Conservation (phyloP, 2,888 invertebrate genomes). For the Perdita meconis region DNA sequence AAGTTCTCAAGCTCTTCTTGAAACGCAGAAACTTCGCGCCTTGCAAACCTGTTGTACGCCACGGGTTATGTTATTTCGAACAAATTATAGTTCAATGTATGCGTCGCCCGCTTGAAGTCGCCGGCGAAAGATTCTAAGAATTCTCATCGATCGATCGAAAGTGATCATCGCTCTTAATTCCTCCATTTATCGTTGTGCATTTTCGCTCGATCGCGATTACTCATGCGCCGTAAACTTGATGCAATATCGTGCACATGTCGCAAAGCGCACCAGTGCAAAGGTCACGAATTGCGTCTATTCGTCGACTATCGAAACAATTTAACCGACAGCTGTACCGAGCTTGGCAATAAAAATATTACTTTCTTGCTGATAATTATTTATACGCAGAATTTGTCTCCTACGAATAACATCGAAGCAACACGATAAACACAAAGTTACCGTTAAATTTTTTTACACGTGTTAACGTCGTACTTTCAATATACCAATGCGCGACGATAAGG, state of each 20-base stretch:
- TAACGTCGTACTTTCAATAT: no score
- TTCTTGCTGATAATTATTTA: not conserved
- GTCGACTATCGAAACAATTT: conserved; percentile 8
- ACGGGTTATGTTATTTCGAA: not conserved
- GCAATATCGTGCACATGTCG: not conserved
- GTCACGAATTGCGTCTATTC: conserved; percentile 17
- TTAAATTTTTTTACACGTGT: no score
- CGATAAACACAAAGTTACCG: no score
- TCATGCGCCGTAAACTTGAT: conserved; percentile 9
- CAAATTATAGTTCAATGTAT: not conserved
- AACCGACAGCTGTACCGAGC: conserved; percentile 6
- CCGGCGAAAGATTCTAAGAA: not conserved
- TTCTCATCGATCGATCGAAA: not conserved
- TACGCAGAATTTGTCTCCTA: no score
- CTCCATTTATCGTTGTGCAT: not conserved
- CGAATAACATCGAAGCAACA: no score
- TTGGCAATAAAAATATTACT: not conserved
- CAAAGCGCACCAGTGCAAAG: conserved; percentile 23
- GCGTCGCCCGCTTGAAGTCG: not conserved
- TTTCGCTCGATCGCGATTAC: conserved; percentile 8
- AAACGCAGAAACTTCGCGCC: not conserved
- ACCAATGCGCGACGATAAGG: no score
- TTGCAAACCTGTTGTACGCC: no score
- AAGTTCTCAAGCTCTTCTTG: not conserved
- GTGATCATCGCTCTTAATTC: conserved; percentile 3